Evolutionary conservation across 2,113 vertebrate genomes (phyloP).

Genomic region (Alosa alosa): DNA sequence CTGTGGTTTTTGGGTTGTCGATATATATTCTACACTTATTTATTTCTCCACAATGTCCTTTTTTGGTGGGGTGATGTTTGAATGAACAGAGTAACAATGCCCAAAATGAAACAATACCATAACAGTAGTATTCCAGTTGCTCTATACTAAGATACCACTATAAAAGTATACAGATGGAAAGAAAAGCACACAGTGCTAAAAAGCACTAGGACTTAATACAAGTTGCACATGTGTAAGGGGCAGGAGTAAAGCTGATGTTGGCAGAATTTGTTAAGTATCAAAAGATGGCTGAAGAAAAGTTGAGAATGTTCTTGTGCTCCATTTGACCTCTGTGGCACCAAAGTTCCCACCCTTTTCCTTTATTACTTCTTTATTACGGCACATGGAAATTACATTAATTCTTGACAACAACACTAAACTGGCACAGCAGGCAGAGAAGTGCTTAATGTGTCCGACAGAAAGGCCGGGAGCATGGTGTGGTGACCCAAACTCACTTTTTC

Average conservation of each 20-base stretch:
- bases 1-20: neutral
- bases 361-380: slow-evolving; percentile 5
- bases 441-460: slow-evolving; percentile 49
- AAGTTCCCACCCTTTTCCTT: neutral
- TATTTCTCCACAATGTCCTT: neutral
- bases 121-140: too few relatives aligned
- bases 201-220: neutral
- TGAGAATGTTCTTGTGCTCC: neutral
- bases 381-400: slow-evolving; percentile 60
- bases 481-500: slow-evolving; percentile 60
- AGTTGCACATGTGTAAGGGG: neutral
- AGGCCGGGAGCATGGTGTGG: slow-evolving; percentile 47
- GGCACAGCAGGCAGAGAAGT: slow-evolving; percentile 52
- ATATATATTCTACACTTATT: neutral
- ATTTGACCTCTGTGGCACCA: neutral
- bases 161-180: neutral
- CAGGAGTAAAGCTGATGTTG: neutral
- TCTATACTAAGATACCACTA: neutral
- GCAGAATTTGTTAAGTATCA: neutral
- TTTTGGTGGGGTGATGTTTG: too few relatives aligned
- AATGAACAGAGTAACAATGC: too few relatives aligned
- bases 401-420: slow-evolving; percentile 43
- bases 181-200: neutral
- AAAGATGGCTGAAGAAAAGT: neutral
- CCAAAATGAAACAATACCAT: too few relatives aligned